Base-by-base conservation (phyloP, 2,797 vertebrate species). In the Periophthalmus magnuspinnatus region DNA sequence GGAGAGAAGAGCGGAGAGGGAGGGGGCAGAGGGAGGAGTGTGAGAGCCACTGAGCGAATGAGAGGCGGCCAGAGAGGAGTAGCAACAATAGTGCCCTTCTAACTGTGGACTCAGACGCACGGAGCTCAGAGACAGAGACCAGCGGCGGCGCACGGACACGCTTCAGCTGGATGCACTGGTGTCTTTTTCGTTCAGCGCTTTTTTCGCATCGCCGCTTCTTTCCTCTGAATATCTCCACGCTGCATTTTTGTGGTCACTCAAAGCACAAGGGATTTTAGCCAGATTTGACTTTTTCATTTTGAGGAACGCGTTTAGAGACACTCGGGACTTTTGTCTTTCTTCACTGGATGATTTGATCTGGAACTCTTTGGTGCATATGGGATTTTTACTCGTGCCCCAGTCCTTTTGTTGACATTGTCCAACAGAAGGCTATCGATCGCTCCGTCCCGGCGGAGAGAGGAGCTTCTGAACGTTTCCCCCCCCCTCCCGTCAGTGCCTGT, bases 31-130 rank as follows among this genome's bases (percentile, higher is more conserved):
- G 76, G 88, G 88, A 87, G 91, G 88, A 88, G 89, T 79, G 82
- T 82, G 57, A 72, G 41, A 69, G 72, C 52, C 24, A 62, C 77
- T 60, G 81, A 88, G 85, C 86, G 72, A 89, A 88, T 89, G 87
- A 82, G 88, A 85, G 84, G 70, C 83, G 0, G 19, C 78, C 84
- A 86, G 71, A 88, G 86, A 36, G 81, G 28, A 86, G 87, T 81
- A 69, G 88, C 88, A 93, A 93, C 93, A 94, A 94, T 94, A 94
- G 93, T 90, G 90, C 90, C 90, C 88, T 89, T 85, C 87, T 90
- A 89, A 86, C 89, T 74, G 88, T 86, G 89, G 84, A 85, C 86
- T 88, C 90, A 90, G 88, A 90, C 81, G 86, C 84, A 80, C 84
- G 89, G 88, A 79, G 81, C 81, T 87, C 85, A 83, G 82, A 86